phyloP scores from a whole-genome alignment of 2,797 vertebrate genomes.

The Rachycentron canadum region DNA sequence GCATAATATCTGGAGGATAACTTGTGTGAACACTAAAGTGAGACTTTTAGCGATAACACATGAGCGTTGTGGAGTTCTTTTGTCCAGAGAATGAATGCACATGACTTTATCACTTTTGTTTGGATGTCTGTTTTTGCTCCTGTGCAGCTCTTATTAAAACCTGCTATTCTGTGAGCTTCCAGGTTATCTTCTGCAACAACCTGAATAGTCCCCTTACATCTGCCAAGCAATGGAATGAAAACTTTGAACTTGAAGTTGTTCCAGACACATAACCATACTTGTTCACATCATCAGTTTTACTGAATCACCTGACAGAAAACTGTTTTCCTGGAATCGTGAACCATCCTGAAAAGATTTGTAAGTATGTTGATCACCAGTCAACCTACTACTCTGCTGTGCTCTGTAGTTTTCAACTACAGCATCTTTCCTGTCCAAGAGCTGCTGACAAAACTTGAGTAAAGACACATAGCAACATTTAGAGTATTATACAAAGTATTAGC shows the following conservation, averaged over 20 bases:
- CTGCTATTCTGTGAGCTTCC: constrained; percentile 3
- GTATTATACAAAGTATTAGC: too few relatives aligned
- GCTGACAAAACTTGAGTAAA: constrained; percentile 44
- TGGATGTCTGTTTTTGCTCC: constrained; percentile 24
- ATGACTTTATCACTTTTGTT: neutral
- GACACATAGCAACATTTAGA: constrained; percentile 39
- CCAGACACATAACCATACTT: constrained; percentile 12
- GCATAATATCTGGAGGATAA: constrained; percentile 15
- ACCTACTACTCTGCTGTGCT: constrained; percentile 11
- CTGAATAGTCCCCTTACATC: constrained; percentile 33
- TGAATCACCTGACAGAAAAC: constrained; percentile 17
- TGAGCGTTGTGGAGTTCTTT: constrained; percentile 16
- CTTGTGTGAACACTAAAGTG: constrained; percentile 10
- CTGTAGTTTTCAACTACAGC: constrained; percentile 43
- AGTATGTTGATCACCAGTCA: neutral
- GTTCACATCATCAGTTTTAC: constrained; percentile 30
- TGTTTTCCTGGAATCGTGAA: neutral
- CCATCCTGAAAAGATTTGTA: constrained; percentile 38
- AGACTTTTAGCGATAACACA: constrained; percentile 11
- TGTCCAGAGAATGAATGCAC: constrained; percentile 16
- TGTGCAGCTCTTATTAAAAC: constrained; percentile 39
- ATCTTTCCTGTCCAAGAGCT: constrained; percentile 38
- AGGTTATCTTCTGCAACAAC: constrained; percentile 18
- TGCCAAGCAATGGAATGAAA: constrained; percentile 26
- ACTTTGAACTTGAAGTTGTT: constrained; percentile 21